These are phyloP conservation scores for Spodoptera picta DNA, from an alignment of 2,888 invertebrate species.

Conservation along the genomic window DNA sequence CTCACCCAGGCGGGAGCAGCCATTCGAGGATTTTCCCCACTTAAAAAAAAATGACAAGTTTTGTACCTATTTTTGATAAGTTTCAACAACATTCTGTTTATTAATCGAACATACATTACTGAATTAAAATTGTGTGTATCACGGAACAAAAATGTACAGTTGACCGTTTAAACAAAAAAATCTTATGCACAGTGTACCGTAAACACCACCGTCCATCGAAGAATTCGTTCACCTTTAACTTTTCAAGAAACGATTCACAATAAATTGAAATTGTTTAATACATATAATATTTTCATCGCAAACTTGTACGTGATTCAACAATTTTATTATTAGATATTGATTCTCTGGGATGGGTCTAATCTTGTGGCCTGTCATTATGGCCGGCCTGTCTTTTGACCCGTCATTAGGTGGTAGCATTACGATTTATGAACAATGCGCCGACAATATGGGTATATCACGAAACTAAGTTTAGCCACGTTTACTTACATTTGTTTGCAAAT, in stretches of 20 bases:
- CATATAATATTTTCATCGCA: conserved; percentile 62
- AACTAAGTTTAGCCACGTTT: conserved; percentile 68
- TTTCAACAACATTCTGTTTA: too few species aligned
- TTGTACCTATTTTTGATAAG: too few species aligned
- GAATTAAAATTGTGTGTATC: conserved; percentile 27
- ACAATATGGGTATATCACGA: conserved; percentile 65
- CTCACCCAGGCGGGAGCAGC: too few species aligned
- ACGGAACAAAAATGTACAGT: conserved; percentile 33
- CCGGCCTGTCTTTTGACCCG: conserved; percentile 82
- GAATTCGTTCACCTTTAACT: conserved; percentile 60
- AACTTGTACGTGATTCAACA: conserved; percentile 70
- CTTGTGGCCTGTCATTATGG: conserved; percentile 79
- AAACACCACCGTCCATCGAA: conserved; percentile 41
- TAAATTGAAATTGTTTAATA: conserved; percentile 69
- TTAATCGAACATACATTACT: conserved; percentile 2
- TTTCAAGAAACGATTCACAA: conserved; percentile 49
- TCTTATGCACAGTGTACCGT: conserved; percentile 39
- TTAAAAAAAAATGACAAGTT: too few species aligned
- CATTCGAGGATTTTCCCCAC: too few species aligned
- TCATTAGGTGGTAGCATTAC: conserved; percentile 64
- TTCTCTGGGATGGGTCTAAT: conserved; percentile 70
- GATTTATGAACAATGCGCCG: conserved; percentile 64
- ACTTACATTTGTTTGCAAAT: conserved; percentile 68
- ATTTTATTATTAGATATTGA: conserved; percentile 72
- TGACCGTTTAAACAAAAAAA: conserved; percentile 26